These are phyloP conservation scores for Madoqua kirkii DNA, from an alignment of 2,113 vertebrate species.

Conservation along the genomic window DNA sequence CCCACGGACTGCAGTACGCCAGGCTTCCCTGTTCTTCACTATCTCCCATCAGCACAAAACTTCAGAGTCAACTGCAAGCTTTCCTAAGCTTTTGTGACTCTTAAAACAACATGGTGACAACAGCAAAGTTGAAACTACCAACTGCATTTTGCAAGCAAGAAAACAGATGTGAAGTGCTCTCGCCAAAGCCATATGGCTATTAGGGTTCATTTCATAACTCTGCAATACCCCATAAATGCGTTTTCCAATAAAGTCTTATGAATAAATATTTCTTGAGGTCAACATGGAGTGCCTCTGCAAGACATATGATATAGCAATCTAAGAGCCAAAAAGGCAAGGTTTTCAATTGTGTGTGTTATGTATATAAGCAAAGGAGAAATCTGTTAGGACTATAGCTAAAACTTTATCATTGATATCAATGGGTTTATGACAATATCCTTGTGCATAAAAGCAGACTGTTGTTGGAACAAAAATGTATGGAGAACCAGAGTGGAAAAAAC, in stretches of 20 bases:
- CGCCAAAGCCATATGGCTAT: neutral
- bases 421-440: neutral
- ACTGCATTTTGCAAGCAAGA: neutral
- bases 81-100: neutral
- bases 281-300: neutral
- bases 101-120: neutral
- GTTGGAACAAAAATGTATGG: neutral
- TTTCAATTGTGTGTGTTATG: neutral
- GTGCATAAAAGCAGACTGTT: neutral
- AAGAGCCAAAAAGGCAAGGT: neutral
- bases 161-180: conserved; percentile 9
- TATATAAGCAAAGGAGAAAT: neutral
- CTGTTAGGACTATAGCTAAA: neutral
- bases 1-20: fast-evolving
- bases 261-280: neutral
- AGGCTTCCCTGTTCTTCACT: neutral
- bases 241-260: conserved; percentile 1
- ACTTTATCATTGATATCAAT: neutral
- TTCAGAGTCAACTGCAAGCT: neutral
- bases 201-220: neutral
- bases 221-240: neutral
- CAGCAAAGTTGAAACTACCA: neutral
- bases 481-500: neutral
- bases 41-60: neutral
- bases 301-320: neutral